A percentile compares a stretch with the other conserved stretches of the same genome.
Evolutionary conservation across 2,888 invertebrate species (phyloP).

Genomic region (Tridacna crocea): DNA sequence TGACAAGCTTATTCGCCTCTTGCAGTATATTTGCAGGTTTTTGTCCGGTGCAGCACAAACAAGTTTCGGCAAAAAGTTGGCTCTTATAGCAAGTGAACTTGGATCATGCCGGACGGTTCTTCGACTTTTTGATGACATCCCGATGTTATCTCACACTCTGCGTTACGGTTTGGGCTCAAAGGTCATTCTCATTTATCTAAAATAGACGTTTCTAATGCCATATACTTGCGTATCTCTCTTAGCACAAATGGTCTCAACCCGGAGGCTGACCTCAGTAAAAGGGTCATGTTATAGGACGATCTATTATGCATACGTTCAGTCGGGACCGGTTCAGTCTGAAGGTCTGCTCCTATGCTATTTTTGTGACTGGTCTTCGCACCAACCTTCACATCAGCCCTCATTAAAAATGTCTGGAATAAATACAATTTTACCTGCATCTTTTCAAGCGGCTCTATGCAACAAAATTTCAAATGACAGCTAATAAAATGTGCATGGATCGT

Average conservation of each 20-base stretch:
- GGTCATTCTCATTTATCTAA: slow-evolving; percentile 30
- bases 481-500: too few species aligned
- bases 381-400: too few species aligned
- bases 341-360: too few species aligned
- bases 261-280: not conserved
- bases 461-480: too few species aligned
- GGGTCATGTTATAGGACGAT: not conserved
- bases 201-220: not conserved
- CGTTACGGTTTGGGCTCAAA: slow-evolving; percentile 89
- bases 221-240: too few species aligned
- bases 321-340: not conserved
- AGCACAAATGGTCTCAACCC: too few species aligned
- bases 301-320: not conserved
- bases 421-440: too few species aligned
- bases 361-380: too few species aligned
- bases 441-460: too few species aligned
- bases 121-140: slow-evolving; percentile 93
- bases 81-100: slow-evolving; percentile 69
- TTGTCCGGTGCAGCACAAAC: slow-evolving; percentile 73
- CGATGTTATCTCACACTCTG: slow-evolving; percentile 90
- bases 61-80: slow-evolving; percentile 60
- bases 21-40: slow-evolving; percentile 92
- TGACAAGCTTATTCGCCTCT: slow-evolving; percentile 91
- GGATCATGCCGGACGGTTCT: slow-evolving; percentile 88
- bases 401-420: too few species aligned